phyloP scores from a whole-genome alignment of 2,797 vertebrate species.

The Macropodus opercularis region DNA sequence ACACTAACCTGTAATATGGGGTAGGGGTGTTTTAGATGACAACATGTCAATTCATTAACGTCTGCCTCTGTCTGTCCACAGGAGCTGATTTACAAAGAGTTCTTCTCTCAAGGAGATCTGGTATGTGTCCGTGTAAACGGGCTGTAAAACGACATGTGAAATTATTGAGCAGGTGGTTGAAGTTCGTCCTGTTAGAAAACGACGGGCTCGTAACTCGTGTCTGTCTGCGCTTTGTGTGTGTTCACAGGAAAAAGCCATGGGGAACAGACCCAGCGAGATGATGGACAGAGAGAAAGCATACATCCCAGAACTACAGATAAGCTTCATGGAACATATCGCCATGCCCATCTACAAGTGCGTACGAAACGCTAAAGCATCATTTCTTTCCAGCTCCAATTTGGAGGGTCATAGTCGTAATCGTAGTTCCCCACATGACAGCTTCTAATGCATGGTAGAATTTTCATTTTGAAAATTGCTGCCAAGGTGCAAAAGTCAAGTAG shows the following conservation, averaged over 20 bases:
- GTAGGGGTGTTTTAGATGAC: conserved; percentile 1
- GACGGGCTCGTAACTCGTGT: conserved; percentile 29
- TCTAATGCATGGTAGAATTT: neutral
- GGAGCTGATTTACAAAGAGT: conserved; percentile 99
- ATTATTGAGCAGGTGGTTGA: conserved; percentile 16
- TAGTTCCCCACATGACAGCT: neutral
- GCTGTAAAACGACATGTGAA: conserved; percentile 35
- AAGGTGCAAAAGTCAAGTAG: too few species aligned
- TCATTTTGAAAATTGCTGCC: neutral
- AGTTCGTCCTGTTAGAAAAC: conserved; percentile 27
- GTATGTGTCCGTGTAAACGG: conserved; percentile 79
- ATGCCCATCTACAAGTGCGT: conserved; percentile 99
- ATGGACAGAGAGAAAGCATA: conserved; percentile 99
- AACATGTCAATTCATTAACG: neutral
- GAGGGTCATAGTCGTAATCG: neutral
- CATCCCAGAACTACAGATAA: conserved; percentile 98
- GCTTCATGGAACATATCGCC: conserved; percentile 99
- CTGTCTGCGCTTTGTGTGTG: conserved; percentile 1
- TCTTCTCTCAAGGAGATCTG: conserved; percentile 99
- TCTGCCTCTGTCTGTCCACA: conserved; percentile 69
- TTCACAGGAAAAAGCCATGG: conserved; percentile 96
- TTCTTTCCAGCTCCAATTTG: neutral
- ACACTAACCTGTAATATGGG: conserved; percentile 9
- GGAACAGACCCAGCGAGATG: conserved; percentile 97
- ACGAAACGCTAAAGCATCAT: neutral